Evolutionary conservation across 1,140 invertebrate genomes (phyloP).

Genomic region (Spodoptera frugiperda): DNA sequence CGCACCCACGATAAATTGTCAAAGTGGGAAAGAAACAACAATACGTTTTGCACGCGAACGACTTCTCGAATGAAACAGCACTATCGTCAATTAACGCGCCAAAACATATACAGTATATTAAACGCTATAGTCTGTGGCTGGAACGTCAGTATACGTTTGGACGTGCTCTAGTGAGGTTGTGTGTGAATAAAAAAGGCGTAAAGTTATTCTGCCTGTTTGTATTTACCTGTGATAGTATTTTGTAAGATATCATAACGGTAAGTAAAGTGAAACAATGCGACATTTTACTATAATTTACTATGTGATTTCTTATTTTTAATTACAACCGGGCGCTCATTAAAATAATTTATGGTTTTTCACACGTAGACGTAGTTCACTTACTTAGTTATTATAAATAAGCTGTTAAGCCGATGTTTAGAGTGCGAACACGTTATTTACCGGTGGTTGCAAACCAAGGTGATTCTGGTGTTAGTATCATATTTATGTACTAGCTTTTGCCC

Average conservation of each 20-base stretch:
- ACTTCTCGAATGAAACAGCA: slow-evolving; percentile 8
- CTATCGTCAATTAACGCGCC: slow-evolving; percentile 21
- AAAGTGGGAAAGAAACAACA: slow-evolving; percentile 14
- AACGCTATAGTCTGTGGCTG: slow-evolving; percentile 2
- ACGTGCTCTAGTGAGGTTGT: neutral
- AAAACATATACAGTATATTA: slow-evolving; percentile 18
- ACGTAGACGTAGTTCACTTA: neutral
- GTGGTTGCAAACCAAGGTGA: slow-evolving; percentile 15
- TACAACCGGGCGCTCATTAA: neutral
- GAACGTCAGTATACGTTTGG: slow-evolving; percentile 24
- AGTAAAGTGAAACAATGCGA: slow-evolving; percentile 22
- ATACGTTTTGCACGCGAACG: slow-evolving; percentile 29
- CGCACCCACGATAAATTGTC: neutral
- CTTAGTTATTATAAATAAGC: neutral
- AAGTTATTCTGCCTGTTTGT: slow-evolving; percentile 29
- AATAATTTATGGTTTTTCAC: neutral
- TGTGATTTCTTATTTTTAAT: too few relatives aligned
- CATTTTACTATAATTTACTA: neutral
- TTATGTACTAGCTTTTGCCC: too few relatives aligned
- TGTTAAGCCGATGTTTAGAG: neutral
- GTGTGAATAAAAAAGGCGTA: slow-evolving; percentile 4
- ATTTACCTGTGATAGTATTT: slow-evolving; percentile 51
- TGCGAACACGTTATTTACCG: slow-evolving; percentile 12
- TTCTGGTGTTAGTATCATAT: neutral
- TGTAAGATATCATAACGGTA: slow-evolving; percentile 40